Conservation (phyloP, 2,888 invertebrate genomes). For the Drosophila melanosoma region DNA sequence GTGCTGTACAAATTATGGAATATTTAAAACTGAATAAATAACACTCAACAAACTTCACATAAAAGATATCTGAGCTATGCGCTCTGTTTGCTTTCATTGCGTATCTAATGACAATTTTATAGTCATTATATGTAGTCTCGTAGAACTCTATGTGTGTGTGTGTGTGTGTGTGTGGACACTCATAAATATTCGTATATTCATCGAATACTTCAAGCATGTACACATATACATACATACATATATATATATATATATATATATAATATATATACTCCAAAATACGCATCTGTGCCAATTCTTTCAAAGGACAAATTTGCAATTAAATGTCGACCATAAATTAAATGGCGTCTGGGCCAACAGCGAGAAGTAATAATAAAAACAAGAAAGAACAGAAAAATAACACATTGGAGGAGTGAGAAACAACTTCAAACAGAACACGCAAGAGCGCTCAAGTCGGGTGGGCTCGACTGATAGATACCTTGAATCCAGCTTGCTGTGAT, state of each 20-base stretch:
- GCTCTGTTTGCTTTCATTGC: constrained; percentile 61
- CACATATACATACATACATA: not conserved
- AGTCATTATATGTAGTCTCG: constrained; percentile 61
- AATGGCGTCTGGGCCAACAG: constrained; percentile 52
- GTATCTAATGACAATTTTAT: constrained; percentile 75
- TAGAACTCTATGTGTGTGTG: not conserved
- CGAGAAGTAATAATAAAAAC: constrained; percentile 19
- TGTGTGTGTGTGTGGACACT: not conserved
- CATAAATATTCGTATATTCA: not conserved
- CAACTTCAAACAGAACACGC: constrained; percentile 5
- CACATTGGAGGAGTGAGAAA: not conserved
- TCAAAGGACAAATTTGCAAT: constrained; percentile 66
- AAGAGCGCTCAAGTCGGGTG: not conserved
- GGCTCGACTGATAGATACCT: not conserved
- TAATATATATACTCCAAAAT: not conserved
- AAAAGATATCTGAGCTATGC: constrained; percentile 38
- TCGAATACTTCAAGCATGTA: not conserved
- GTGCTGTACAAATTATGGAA: constrained; percentile 57
- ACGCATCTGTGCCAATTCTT: constrained; percentile 56
- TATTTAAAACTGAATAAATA: constrained; percentile 32
- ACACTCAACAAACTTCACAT: not conserved
- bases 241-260: not conserved
- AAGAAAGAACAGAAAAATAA: constrained; percentile 1
- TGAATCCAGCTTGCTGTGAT: not conserved
- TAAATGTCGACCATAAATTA: constrained; percentile 72